Base-by-base conservation (phyloP, 2,113 vertebrate genomes). In the Burhinus oedicnemus region DNA sequence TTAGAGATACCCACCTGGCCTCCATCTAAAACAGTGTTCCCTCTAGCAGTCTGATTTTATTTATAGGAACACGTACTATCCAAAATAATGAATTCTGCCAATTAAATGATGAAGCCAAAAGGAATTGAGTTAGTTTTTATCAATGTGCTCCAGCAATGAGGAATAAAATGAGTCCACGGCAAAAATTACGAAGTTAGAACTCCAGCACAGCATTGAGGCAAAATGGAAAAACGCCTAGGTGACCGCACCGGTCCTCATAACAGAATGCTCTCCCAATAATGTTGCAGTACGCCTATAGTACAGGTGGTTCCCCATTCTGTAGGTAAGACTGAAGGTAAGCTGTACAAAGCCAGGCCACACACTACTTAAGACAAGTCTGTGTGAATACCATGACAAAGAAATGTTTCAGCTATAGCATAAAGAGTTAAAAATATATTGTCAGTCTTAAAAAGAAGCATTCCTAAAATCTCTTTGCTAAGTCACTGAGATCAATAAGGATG, bases 41-140 rank as follows among this genome's bases (percentile, higher is more conserved):
- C 75, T 80, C 26, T 36, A 83, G 30, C 21, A 51, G 25, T 42
- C 55, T 36, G 19, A 75, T 29, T 66, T 75, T 32, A 22, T 27
- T 51, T 0, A 0, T 36, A 71, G 68, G 49, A 88, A 74, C 9
- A 32, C 0, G 0, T 51, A 51, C 29, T 49, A 85, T 27, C 45
- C 79, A 76, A 77, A 88, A 66, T 57, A 89, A 80, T 38, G 49
- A 65, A 77, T 51, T 77, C 45, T 58, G 80, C 12, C 68, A 81
- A 81, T 20, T 57, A 94, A 77, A 71, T 38, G 11, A 74, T 34
- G 26, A 90, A 40, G 15, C 47, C 45, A 38, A 83, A 89, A 87
- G 15, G 36, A 89, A 80, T 0, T 0, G 1, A 57, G 47, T 40
- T 66, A 15, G 29, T 51, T 85, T 92, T 12, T 57, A 38, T 76